These are phyloP conservation scores for Rotaria macrura DNA, from an alignment of 2,888 invertebrate genomes.

Conservation along the genomic window DNA sequence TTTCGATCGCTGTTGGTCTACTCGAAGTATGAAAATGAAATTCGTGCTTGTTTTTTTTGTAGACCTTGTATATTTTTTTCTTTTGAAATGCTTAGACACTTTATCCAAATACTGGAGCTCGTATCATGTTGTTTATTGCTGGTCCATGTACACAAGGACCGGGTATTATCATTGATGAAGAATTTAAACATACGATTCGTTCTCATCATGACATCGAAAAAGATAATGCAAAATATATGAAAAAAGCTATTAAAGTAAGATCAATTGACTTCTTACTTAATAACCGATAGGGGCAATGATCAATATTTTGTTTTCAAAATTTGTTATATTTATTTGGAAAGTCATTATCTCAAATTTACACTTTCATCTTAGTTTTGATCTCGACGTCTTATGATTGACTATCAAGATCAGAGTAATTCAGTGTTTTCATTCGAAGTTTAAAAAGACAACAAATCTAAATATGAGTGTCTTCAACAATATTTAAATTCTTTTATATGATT, in stretches of 20 bases:
- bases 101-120: conserved; percentile 89
- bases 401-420: too few species aligned
- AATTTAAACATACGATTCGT: conserved; percentile 87
- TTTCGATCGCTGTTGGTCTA: conserved; percentile 86
- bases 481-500: too few species aligned
- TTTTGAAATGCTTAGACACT: conserved; percentile 61
- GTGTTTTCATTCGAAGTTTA: too few species aligned
- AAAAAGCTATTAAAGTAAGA: conserved; percentile 68
- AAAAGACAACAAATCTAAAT: too few species aligned
- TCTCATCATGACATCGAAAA: conserved; percentile 93
- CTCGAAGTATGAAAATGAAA: conserved; percentile 56
- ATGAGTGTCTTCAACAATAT: too few species aligned
- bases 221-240: conserved; percentile 94
- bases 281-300: too few species aligned
- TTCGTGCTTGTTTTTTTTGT: background rate
- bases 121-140: conserved; percentile 88
- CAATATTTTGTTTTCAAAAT: too few species aligned
- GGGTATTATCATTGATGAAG: conserved; percentile 90
- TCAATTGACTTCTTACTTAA: too few species aligned
- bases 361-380: too few species aligned
- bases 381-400: too few species aligned
- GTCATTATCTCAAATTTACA: too few species aligned
- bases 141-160: conserved; percentile 97
- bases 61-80: background rate
- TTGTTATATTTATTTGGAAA: too few species aligned